Evolutionary conservation across 2,113 vertebrate species (phyloP).

Genomic region (Speoplatyrhinus poulsoni): DNA sequence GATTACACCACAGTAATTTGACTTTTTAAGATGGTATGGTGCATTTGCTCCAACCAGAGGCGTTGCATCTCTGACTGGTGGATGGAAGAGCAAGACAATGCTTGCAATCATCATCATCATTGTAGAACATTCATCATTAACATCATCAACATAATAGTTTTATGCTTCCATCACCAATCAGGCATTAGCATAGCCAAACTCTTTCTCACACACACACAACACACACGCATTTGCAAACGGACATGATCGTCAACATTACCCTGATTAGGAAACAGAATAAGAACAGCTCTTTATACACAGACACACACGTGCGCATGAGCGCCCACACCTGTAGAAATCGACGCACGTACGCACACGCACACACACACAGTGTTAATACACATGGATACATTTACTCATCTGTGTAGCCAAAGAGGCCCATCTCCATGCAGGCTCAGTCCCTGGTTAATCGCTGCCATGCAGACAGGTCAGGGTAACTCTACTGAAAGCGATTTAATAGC

Average conservation of each 20-base stretch:
- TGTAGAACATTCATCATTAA: slow-evolving; percentile 66
- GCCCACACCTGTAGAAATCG: not conserved
- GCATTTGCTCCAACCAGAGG: slow-evolving; percentile 4
- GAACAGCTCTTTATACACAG: slow-evolving; percentile 26
- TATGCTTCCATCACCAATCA: slow-evolving; percentile 46
- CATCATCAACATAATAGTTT: slow-evolving; percentile 57
- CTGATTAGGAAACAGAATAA: slow-evolving; percentile 8
- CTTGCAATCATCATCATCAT: slow-evolving; percentile 62
- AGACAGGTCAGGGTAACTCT: slow-evolving; percentile 15
- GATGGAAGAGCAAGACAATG: slow-evolving; percentile 49
- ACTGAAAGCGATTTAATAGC: slow-evolving; percentile 31
- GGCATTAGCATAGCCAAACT: slow-evolving; percentile 57
- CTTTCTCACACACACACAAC: slow-evolving; percentile 22
- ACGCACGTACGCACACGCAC: not conserved
- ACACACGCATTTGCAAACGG: not conserved
- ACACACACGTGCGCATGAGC: not conserved
- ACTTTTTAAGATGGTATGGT: too few relatives aligned
- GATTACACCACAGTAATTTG: too few relatives aligned
- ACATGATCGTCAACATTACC: slow-evolving; percentile 10
- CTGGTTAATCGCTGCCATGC: slow-evolving; percentile 25
- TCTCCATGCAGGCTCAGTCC: slow-evolving; percentile 27
- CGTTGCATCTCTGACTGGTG: slow-evolving; percentile 60
- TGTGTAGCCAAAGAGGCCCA: slow-evolving; percentile 33
- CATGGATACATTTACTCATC: slow-evolving; percentile 46
- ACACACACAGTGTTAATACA: slow-evolving; percentile 28